Evolutionary conservation across 2,888 invertebrate genomes (phyloP).

Genomic region (Cecidostiba fungosa): DNA sequence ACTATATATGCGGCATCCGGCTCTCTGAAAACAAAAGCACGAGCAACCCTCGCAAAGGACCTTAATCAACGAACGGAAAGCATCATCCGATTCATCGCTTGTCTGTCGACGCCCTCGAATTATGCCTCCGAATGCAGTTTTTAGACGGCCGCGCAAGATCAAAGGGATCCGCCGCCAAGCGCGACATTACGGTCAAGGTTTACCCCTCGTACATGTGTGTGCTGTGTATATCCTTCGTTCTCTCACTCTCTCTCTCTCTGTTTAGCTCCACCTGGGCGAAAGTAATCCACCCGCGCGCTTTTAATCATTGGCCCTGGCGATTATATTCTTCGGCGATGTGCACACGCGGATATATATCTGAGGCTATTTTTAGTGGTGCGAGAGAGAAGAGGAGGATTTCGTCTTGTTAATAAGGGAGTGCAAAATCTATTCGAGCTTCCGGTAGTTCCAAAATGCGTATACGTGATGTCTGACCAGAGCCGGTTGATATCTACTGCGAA

Average conservation of each 20-base stretch:
- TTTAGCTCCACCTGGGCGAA: neutral
- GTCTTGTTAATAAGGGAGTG: neutral
- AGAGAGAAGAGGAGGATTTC: neutral
- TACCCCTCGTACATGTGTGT: neutral
- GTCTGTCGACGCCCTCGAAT: neutral
- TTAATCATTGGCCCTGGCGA: neutral
- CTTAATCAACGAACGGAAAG: neutral
- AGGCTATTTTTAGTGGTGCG: neutral
- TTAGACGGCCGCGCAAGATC: slow-evolving; percentile 16
- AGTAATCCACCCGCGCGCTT: neutral
- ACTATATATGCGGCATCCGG: neutral
- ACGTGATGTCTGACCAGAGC: neutral
- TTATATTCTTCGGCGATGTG: neutral
- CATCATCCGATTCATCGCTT: neutral
- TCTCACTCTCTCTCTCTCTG: neutral
- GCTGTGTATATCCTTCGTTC: neutral
- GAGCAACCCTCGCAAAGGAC: neutral
- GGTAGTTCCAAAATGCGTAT: too few relatives aligned
- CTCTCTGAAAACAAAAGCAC: neutral
- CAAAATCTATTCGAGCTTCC: neutral
- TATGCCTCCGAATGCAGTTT: slow-evolving; percentile 18
- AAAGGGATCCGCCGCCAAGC: neutral
- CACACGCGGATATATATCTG: too few relatives aligned
- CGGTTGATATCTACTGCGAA: neutral
- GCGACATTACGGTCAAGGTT: slow-evolving; percentile 42